Evolutionary conservation across 2,888 invertebrate genomes (phyloP).

Genomic region (Parelbella ahira): DNA sequence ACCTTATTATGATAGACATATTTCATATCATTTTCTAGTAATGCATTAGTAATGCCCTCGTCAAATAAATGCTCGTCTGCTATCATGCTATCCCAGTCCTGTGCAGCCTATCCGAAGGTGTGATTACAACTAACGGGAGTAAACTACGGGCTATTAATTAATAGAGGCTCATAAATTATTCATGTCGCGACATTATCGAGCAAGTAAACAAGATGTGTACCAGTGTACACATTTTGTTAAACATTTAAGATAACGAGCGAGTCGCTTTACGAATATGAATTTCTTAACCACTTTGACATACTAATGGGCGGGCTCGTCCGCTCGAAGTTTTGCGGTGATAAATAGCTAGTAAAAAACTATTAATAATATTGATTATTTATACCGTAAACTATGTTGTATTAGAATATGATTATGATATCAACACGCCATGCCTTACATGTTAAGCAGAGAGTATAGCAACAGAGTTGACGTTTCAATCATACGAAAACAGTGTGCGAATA

Average conservation of each 20-base stretch:
- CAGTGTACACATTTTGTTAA: constrained; percentile 70
- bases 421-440: too few relatives aligned
- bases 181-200: constrained; percentile 44
- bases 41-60: constrained; percentile 58
- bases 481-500: too few relatives aligned
- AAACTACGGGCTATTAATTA: constrained; percentile 32
- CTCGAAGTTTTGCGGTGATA: constrained; percentile 3
- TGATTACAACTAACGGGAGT: background rate
- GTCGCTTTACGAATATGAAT: constrained; percentile 60
- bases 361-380: too few relatives aligned
- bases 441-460: too few relatives aligned
- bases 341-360: too few relatives aligned
- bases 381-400: too few relatives aligned
- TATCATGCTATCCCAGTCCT: constrained; percentile 43
- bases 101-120: too few relatives aligned
- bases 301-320: constrained; percentile 25
- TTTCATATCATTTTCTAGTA: constrained; percentile 62
- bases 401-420: too few relatives aligned
- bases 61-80: constrained; percentile 62
- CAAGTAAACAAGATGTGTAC: constrained; percentile 53
- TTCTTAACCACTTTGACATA: constrained; percentile 33
- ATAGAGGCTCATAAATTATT: constrained; percentile 23
- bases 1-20: constrained; percentile 48
- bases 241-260: constrained; percentile 59
- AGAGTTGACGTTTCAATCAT: too few relatives aligned